Evolutionary conservation across 2,113 vertebrate species (phyloP).

Genomic region (Anarrhichthys ocellatus): DNA sequence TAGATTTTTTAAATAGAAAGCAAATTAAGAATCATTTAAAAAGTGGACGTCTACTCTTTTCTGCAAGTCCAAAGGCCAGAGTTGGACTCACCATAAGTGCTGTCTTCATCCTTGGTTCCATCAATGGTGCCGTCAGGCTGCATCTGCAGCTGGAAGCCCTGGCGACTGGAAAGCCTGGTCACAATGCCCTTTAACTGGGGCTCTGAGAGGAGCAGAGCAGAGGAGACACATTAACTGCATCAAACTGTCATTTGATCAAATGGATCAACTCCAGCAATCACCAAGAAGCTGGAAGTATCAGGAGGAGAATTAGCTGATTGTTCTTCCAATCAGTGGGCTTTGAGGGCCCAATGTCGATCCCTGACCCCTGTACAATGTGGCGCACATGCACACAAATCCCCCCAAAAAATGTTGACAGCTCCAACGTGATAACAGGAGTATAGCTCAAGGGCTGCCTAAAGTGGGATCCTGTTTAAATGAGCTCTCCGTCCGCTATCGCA

Average conservation of each 20-base stretch:
- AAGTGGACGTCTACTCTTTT: not conserved
- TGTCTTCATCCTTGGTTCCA: constrained; percentile 98
- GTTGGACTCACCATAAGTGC: constrained; percentile 72
- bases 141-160: constrained; percentile 98
- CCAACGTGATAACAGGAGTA: not conserved
- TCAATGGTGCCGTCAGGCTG: constrained; percentile 97
- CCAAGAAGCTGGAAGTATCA: constrained; percentile 41
- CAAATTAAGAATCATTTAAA: not conserved
- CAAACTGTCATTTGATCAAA: constrained; percentile 19
- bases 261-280: constrained; percentile 28
- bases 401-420: not conserved
- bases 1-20: not conserved
- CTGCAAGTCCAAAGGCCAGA: not conserved
- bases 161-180: constrained; percentile 96
- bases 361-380: constrained; percentile 19
- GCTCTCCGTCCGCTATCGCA: constrained; percentile 7
- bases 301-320: constrained; percentile 22
- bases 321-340: constrained; percentile 26
- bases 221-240: constrained; percentile 23
- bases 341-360: constrained; percentile 13
- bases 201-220: constrained; percentile 84
- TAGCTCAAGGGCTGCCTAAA: not conserved
- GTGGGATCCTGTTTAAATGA: not conserved
- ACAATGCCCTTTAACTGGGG: constrained; percentile 99
- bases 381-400: not conserved